These are phyloP conservation scores for Atrina japonica DNA, from an alignment of 2,888 invertebrate genomes.

Conservation along the genomic window DNA sequence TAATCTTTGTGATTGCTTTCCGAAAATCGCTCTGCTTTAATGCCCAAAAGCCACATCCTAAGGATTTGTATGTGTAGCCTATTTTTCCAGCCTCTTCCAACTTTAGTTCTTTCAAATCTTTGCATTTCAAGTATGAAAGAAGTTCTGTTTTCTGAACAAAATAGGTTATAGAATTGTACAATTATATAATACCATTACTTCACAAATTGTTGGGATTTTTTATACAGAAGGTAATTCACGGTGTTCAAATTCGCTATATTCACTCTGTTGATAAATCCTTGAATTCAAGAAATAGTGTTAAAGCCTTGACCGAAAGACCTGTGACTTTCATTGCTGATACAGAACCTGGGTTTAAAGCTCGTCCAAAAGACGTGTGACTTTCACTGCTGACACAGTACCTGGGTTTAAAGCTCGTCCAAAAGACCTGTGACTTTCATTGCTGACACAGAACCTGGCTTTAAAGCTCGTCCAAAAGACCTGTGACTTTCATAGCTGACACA, in stretches of 20 bases:
- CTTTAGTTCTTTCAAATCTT: conserved; percentile 28
- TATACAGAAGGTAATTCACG: not conserved
- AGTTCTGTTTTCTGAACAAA: conserved; percentile 39
- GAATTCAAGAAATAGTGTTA: no score
- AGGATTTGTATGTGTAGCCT: conserved; percentile 44
- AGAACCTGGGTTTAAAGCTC: no score
- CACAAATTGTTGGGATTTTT: not conserved
- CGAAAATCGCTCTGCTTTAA: conserved; percentile 41
- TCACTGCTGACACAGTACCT: no score
- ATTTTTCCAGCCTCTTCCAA: conserved; percentile 36
- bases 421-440: no score
- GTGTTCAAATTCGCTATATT: not conserved
- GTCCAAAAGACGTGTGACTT: no score
- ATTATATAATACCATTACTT: not conserved
- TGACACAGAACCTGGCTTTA: no score
- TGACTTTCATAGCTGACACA: no score
- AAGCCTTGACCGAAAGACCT: no score
- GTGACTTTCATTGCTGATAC: no score
- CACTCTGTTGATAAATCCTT: no score
- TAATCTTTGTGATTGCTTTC: conserved; percentile 33
- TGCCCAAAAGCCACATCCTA: conserved; percentile 44
- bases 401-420: no score
- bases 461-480: no score
- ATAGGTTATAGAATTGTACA: not conserved
- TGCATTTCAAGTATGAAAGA: conserved; percentile 30